These are phyloP conservation scores for Drosophila pallidifrons DNA, from an alignment of 1,140 invertebrate species.

Conservation along the genomic window DNA sequence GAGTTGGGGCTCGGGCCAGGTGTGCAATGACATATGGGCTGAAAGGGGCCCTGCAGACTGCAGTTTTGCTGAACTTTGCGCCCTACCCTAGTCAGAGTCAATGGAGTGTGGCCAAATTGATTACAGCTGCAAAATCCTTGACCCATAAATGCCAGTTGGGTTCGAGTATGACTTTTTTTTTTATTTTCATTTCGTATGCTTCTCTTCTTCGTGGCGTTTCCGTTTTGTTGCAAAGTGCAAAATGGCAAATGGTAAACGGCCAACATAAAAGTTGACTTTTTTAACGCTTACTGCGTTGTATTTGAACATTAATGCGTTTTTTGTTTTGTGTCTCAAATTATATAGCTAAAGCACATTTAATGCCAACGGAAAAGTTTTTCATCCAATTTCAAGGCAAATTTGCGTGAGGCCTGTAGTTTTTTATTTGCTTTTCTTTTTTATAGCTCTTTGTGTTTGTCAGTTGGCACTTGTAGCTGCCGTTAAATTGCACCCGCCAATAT, in stretches of 20 bases:
- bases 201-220: constrained; percentile 52
- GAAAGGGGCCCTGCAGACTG: constrained; percentile 7
- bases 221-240: constrained; percentile 73
- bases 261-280: constrained; percentile 24
- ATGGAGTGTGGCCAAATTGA: constrained; percentile 74
- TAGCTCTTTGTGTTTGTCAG: constrained; percentile 22
- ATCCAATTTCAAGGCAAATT: constrained; percentile 61
- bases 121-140: constrained; percentile 68
- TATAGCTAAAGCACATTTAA: constrained; percentile 29
- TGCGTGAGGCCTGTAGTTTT: constrained; percentile 36
- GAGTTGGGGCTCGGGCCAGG: constrained; percentile 49
- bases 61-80: constrained; percentile 52
- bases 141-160: constrained; percentile 64
- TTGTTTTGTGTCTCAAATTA: constrained; percentile 44
- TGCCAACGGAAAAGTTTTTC: constrained; percentile 41
- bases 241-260: constrained; percentile 45
- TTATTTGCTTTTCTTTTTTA: constrained; percentile 18
- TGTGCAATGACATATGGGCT: constrained; percentile 39
- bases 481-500: constrained; percentile 30
- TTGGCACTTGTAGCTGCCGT: constrained; percentile 33
- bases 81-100: constrained; percentile 55
- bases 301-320: constrained; percentile 59
- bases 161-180: constrained; percentile 6
- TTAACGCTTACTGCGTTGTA: constrained; percentile 24
- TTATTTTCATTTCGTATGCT: constrained; percentile 1